Conservation (phyloP, 1,140 invertebrate species). For the Orius laevigatus region DNA sequence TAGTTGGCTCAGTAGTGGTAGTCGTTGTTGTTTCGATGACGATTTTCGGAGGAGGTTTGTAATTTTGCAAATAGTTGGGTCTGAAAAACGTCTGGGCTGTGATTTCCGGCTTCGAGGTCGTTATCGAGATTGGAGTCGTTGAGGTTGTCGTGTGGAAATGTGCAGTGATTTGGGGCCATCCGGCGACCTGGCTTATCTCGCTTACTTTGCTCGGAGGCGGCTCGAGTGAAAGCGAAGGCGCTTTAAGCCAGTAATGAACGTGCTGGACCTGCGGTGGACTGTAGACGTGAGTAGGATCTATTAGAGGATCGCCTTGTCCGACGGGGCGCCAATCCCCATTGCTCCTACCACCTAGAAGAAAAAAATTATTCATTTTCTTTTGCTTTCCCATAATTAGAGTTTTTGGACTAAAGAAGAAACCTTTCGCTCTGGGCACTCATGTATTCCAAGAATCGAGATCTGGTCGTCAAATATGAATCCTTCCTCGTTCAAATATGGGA, state of each 20-base stretch:
- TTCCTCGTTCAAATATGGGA: too few species aligned
- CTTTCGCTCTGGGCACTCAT: too few species aligned
- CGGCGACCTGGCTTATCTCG: slow-evolving; percentile 2
- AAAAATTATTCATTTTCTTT: neutral
- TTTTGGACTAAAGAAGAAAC: too few species aligned
- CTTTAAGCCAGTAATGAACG: slow-evolving; percentile 9
- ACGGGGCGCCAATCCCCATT: slow-evolving; percentile 4
- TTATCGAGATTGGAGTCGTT: slow-evolving; percentile 3
- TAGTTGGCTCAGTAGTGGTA: neutral
- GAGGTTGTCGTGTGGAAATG: neutral
- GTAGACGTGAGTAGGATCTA: slow-evolving; percentile 6
- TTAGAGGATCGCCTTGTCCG: slow-evolving; percentile 5
- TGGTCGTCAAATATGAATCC: too few species aligned
- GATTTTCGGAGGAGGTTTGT: neutral
- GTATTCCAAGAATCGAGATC: too few species aligned
- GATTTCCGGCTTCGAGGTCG: neutral
- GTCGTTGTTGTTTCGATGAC: neutral
- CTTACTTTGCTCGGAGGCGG: neutral
- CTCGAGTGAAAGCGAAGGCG: slow-evolving; percentile 3
- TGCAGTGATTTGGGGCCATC: slow-evolving; percentile 2
- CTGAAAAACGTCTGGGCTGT: neutral
- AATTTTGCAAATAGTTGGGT: neutral
- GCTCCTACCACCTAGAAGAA: neutral
- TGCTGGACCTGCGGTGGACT: slow-evolving; percentile 1
- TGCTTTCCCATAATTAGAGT: too few species aligned